phyloP scores from a whole-genome alignment of 2,113 vertebrate genomes.

The Corydoras sp. region DNA sequence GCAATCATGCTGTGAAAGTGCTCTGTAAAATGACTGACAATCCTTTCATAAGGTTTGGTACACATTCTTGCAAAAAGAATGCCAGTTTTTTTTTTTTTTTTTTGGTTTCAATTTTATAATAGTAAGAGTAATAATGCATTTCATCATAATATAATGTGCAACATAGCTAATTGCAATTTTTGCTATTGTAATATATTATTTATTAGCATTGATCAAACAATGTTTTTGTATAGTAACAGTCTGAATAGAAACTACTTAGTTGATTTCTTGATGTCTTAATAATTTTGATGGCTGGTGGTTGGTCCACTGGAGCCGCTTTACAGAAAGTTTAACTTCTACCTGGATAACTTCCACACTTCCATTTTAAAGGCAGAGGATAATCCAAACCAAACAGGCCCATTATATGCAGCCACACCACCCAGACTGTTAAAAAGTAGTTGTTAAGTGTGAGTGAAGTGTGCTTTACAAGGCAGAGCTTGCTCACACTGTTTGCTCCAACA shows the following conservation, averaged over 20 bases:
- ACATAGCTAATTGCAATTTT: too few relatives aligned
- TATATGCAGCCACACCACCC: background rate
- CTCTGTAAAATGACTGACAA: too few relatives aligned
- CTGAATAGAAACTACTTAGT: background rate
- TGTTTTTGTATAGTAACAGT: background rate
- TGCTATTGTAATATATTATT: too few relatives aligned
- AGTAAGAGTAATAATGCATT: too few relatives aligned
- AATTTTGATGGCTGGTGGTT: background rate
- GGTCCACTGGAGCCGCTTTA: background rate
- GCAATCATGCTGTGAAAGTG: too few relatives aligned
- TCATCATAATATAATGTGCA: too few relatives aligned
- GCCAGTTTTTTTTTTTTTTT: too few relatives aligned
- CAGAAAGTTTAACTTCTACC: background rate
- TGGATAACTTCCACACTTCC: background rate
- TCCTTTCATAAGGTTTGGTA: too few relatives aligned
- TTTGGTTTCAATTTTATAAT: too few relatives aligned
- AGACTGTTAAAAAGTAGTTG: slow-evolving; percentile 36
- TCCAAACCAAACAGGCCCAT: slow-evolving; percentile 1
- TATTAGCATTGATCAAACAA: too few relatives aligned
- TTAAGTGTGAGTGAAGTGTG: slow-evolving; percentile 46
- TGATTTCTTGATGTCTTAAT: background rate
- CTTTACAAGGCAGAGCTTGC: slow-evolving; percentile 67
- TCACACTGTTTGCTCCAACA: slow-evolving; percentile 66
- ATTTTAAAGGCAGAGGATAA: slow-evolving; percentile 2
- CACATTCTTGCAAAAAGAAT: too few relatives aligned